Evolutionary conservation across 1,140 invertebrate genomes (phyloP).

Genomic region (Meteorus sp.): DNA sequence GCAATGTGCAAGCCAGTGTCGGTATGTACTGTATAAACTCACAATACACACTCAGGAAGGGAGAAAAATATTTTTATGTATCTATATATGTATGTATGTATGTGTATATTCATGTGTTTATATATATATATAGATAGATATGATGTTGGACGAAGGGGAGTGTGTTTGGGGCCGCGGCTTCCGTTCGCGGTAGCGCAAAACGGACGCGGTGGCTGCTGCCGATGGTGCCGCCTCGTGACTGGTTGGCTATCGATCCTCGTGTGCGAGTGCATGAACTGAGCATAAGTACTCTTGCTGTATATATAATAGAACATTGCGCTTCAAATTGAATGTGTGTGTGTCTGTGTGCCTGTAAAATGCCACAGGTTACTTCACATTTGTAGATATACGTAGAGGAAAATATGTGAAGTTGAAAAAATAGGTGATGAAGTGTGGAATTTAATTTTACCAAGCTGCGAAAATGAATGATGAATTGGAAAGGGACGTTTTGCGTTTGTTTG

Average conservation of each 20-base stretch:
- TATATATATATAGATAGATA: no score
- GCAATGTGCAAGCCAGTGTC: conserved; percentile 30
- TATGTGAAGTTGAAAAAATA: no score
- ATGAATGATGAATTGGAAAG: no score
- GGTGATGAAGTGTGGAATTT: no score
- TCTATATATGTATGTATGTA: no score
- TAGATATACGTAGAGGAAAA: no score
- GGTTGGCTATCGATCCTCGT: conserved; percentile 29
- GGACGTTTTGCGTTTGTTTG: no score
- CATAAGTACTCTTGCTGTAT: neutral
- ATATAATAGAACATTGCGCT: neutral
- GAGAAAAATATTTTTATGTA: no score
- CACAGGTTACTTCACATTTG: conserved; percentile 21
- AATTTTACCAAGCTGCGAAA: no score
- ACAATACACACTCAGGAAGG: no score
- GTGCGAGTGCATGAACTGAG: neutral
- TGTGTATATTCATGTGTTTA: no score
- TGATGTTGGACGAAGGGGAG: conserved; percentile 9
- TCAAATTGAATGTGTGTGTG: neutral
- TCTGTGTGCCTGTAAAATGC: conserved; percentile 20
- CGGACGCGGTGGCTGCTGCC: conserved; percentile 19
- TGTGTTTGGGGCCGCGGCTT: conserved; percentile 10
- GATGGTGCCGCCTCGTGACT: conserved; percentile 32
- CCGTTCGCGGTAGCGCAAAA: conserved; percentile 19
- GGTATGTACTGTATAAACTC: no score